Evolutionary conservation across 2,888 invertebrate genomes (phyloP).

Genomic region (Odontocolon sp.): DNA sequence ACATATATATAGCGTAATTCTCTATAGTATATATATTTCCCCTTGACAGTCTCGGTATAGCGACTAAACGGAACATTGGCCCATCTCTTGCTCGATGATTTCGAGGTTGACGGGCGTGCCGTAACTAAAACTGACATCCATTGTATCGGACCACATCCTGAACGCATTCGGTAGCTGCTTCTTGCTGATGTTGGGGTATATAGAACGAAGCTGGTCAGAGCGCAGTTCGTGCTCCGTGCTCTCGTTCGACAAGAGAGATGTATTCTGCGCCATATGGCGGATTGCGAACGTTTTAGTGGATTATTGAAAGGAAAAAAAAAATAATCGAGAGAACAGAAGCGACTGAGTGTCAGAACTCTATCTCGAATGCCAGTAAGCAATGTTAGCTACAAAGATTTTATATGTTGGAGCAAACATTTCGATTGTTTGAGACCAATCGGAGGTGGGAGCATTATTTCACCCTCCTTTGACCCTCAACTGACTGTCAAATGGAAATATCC

Average conservation of each 20-base stretch:
- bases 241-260: constrained; percentile 55
- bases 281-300: constrained; percentile 67
- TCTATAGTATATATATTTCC: constrained; percentile 40
- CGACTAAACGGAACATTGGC: constrained; percentile 66
- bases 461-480: no score
- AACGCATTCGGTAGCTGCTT: constrained; percentile 56
- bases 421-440: no score
- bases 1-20: constrained; percentile 49
- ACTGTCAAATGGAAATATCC: no score
- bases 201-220: constrained; percentile 1
- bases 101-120: constrained; percentile 74
- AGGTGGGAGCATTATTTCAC: no score
- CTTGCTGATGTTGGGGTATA: background rate
- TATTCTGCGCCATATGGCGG: constrained; percentile 65
- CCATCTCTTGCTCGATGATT: constrained; percentile 70
- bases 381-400: no score
- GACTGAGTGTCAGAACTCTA: constrained; percentile 22
- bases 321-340: constrained; percentile 10
- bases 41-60: constrained; percentile 49
- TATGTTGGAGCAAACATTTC: no score
- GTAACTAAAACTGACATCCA: constrained; percentile 78
- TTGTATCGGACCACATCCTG: constrained; percentile 71
- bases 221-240: constrained; percentile 17
- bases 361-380: no score
- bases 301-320: constrained; percentile 61